Evolutionary conservation across 1,140 invertebrate genomes (phyloP).

Genomic region (Brachionus rubens): DNA sequence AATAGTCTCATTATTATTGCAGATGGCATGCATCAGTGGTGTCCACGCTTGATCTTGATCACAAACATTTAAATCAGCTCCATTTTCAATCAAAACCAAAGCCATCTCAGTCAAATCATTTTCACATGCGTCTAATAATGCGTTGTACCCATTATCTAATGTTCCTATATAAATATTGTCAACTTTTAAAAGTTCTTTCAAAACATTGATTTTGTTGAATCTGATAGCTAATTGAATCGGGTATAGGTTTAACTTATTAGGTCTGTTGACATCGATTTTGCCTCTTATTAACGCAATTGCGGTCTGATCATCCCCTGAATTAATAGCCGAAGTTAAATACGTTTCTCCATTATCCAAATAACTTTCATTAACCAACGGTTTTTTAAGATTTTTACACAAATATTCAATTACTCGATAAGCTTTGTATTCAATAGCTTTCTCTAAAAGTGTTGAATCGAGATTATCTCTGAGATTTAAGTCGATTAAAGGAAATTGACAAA

Average conservation of each 20-base stretch:
- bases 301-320: background rate
- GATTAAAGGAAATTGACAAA: background rate
- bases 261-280: background rate
- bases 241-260: conserved; percentile 17
- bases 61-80: conserved; percentile 2
- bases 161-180: conserved; percentile 20
- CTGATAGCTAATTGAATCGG: conserved; percentile 12
- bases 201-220: background rate
- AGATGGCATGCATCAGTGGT: conserved; percentile 26
- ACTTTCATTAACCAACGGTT: background rate
- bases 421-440: conserved; percentile 43
- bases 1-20: conserved; percentile 35
- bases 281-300: background rate
- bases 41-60: conserved; percentile 34
- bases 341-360: conserved; percentile 30
- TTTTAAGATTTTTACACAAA: conserved; percentile 14
- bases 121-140: conserved; percentile 17
- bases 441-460: conserved; percentile 10
- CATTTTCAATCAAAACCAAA: conserved; percentile 15
- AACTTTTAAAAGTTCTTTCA: background rate
- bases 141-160: conserved; percentile 1
- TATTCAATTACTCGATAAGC: conserved; percentile 6
- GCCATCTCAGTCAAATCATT: conserved; percentile 29
- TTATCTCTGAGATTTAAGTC: conserved; percentile 14
- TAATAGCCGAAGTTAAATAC: conserved; percentile 12